Base-by-base conservation (phyloP, 2,888 invertebrate species). In the Hybos culiciformis region DNA sequence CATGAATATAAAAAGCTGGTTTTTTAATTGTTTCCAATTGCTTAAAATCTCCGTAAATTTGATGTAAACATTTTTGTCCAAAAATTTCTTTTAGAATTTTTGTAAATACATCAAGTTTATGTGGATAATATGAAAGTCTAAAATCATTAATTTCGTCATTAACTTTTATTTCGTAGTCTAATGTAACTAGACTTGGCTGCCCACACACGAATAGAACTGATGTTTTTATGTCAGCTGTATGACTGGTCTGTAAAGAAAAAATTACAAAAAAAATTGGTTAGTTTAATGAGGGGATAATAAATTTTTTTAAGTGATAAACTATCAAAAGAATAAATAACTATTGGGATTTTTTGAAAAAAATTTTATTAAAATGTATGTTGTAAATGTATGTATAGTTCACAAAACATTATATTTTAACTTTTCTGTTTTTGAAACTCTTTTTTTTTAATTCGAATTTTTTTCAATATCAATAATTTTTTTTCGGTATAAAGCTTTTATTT, bases 101-200 rank as follows among this genome's bases (percentile, higher is more conserved):
- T 1, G 73, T 77, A 68, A 91, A 91, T 19, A 72, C 70, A 36
- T 74, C 70, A 53, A 90, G 62, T 48, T 76, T 75, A 62, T 91
- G 88, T 0, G 90, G 91, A 68, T 86, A 88, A 67, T 90, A 91
- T 23, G 87, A 88, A 23, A 91, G 68, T 2, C 90, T 77, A 65
- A 91, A 91, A 55, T 86, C 81, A 56, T 83, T 86, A 65, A 54
- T 56, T 47, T 61, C 54, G 39, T 60, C 58, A 53, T 72, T 70
- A 31, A 75, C 72, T 51, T 77, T 76, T 54, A 90, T 83, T 52
- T 76, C 70, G 62, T 91, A 91, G 65, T 91, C 90, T 57, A 90
- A 67, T 4, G 84, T 82, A 0, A 90, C 80, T 58, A 88, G 70
- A 39, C 77, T 73, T 2, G 88, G 78, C 53, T 77, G 75, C 6